Percentiles rank a stretch among this genome's conserved stretches.
Evolutionary conservation across 2,888 invertebrate species (phyloP).

Genomic region (Lysandra bellargus): DNA sequence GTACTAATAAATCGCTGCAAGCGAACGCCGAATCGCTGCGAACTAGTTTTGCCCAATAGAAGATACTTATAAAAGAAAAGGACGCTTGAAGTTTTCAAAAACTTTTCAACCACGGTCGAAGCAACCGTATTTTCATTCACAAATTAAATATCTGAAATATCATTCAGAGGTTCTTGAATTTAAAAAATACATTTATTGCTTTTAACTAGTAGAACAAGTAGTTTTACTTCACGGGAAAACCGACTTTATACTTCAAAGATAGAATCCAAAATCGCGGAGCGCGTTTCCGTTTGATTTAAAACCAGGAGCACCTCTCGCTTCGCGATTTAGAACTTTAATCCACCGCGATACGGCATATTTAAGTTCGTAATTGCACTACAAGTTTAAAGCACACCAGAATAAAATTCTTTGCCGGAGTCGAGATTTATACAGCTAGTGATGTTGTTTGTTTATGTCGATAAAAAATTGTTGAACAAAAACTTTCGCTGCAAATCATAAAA

Average conservation of each 20-base stretch:
- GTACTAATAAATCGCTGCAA: background rate
- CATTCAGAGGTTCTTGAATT: conserved; percentile 28
- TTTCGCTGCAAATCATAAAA: background rate
- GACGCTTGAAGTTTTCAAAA: conserved; percentile 12
- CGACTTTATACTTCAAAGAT: background rate
- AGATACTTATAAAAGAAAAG: conserved; percentile 1
- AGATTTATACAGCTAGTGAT: conserved; percentile 46
- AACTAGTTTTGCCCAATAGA: background rate
- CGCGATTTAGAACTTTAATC: conserved; percentile 42
- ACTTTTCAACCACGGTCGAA: background rate
- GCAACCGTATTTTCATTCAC: conserved; percentile 1
- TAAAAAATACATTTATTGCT: conserved; percentile 31
- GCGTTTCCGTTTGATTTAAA: conserved; percentile 32
- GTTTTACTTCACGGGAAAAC: background rate
- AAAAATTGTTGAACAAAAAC: conserved; percentile 14
- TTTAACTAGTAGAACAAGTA: conserved; percentile 24
- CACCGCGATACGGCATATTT: conserved; percentile 40
- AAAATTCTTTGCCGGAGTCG: conserved; percentile 46
- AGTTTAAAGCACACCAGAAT: conserved; percentile 45
- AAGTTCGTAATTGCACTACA: conserved; percentile 42
- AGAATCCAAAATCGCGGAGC: conserved; percentile 2
- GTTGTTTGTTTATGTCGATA: conserved; percentile 37
- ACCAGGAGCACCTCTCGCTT: conserved; percentile 29
- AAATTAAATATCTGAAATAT: conserved; percentile 27
- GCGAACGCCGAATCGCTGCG: background rate